Percentiles rank a stretch among this genome's conserved stretches.
phyloP scores from a whole-genome alignment of 1,140 invertebrate species.

The Meloidogyne exigua region DNA sequence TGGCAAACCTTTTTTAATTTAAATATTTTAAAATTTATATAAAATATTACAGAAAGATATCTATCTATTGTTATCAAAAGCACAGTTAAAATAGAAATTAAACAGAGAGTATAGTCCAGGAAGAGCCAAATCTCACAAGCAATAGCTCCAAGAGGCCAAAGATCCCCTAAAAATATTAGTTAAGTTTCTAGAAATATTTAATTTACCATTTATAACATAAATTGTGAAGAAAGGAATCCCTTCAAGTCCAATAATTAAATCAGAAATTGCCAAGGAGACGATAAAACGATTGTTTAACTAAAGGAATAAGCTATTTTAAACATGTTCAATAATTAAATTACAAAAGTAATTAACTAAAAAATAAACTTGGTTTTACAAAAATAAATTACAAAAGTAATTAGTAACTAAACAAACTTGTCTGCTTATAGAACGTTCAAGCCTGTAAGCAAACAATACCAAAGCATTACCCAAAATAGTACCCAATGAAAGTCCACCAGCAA shows the following conservation, averaged over 20 bases:
- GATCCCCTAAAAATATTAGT: slow-evolving; percentile 71
- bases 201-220: slow-evolving; percentile 64
- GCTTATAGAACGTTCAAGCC: slow-evolving; percentile 59
- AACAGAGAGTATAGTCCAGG: slow-evolving; percentile 96
- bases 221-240: slow-evolving; percentile 72
- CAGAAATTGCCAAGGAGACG: slow-evolving; percentile 92
- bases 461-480: slow-evolving; percentile 95
- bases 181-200: slow-evolving; percentile 7
- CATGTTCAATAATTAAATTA: too few relatives aligned
- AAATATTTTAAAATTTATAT: not conserved
- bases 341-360: too few relatives aligned
- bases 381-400: not conserved
- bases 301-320: too few relatives aligned
- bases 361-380: slow-evolving; percentile 6
- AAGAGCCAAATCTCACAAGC: slow-evolving; percentile 97
- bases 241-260: slow-evolving; percentile 87
- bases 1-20: slow-evolving; percentile 51
- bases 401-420: slow-evolving; percentile 51
- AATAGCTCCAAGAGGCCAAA: slow-evolving; percentile 92
- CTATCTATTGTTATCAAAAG: slow-evolving; percentile 92
- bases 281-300: slow-evolving; percentile 99
- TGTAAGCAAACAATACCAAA: slow-evolving; percentile 84
- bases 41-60: slow-evolving; percentile 15
- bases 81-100: slow-evolving; percentile 98
- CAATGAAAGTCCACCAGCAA: slow-evolving; percentile 81